Base-by-base conservation (phyloP, 2,113 vertebrate genomes). In the Miniopterus natalensis region DNA sequence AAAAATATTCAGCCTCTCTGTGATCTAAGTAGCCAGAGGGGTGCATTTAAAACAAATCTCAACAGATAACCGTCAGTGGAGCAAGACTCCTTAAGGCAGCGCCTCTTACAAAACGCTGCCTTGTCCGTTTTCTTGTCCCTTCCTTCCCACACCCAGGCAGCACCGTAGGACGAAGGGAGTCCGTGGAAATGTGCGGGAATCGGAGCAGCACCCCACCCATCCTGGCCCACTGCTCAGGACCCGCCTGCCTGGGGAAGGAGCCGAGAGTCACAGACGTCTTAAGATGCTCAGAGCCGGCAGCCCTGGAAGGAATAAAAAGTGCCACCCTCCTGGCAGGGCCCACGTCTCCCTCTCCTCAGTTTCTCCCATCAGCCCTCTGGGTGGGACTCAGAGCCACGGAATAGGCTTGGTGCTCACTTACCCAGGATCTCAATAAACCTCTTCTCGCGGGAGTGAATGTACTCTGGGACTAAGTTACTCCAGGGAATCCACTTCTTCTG, bases 381-480 rank as follows among this genome's bases (percentile, higher is more conserved):
- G 20, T 1, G 40, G 20, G 36, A 31, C 59, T 10, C 11, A 8
- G 66, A 18, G 27, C 61, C 93, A 66, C 5, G 31, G 59, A 9
- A 4, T 4, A 13, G 42, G 3, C 95, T 81, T 11, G 66, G 55
- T 1, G 91, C 49, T 65, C 3, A 94, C 98, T 98, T 97, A 99
- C 99, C 99, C 88, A 99, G 98, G 96, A 99, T 99, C 97, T 99
- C 99, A 63, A 98, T 97, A 95, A 99, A 99, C 92, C 98, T 99
- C 95, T 97, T 95, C 75, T 99, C 97, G 21, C 96, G 98, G 6
- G 97, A 94, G 96, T 99, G 99, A 81, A 98, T 42, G 42, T 99
- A 99, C 97, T 98, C 98, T 25, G 99, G 92, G 49, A 99, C 99
- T 92, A 99, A 84, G 0, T 98, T 98, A 73, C 79, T 99, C 99